Base-by-base conservation (phyloP, 30 jellyfish, hydroid and myxozoan genomes). In the Aurelia coerulea region DNA sequence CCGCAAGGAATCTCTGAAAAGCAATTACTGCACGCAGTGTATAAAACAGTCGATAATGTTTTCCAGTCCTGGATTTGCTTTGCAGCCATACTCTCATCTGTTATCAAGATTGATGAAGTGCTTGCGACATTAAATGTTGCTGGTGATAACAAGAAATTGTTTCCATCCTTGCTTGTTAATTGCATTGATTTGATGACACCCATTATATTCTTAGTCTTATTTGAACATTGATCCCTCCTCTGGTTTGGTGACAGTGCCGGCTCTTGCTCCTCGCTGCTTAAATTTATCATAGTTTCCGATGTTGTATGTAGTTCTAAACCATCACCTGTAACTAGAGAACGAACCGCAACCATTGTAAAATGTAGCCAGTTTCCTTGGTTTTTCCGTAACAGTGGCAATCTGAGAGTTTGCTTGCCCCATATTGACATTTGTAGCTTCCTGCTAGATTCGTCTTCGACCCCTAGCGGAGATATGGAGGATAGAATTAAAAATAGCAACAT, bases 351-450 rank as follows among this genome's bases (percentile, higher is more conserved):
- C n/a, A 18, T 62, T 5, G 80, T 37, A 49, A 79, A 79, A 16
- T 65, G 23, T 79, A 79, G 51, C 89, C 80, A 65, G 3, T 39
- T 39, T 65, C 89, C 73, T 58, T 79, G 89, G 52, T 79, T 62
- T 79, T 65, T 79, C 54, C 89, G 89, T 31, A 79, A 46, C 15
- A 49, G 13, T 15, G 89, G 52, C 32, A 79, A 49, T 11, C 51
- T 39, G 29, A 68, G 37, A 8, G 89, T 7, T 29, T 67, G 72
- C 50, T 65, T 79, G 37, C 68, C 80, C 89, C 80, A 79, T 10
- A 79, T 2, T 18, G 73, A 79, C 37, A 79, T 41, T 11, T 66
- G 56, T 60, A 52, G 53, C 52, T 79, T 18, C n/a, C 60, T 79
- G 17, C 80, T 66, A 3, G 46, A 46, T 23, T 2, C 37, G 58